Evolutionary conservation across 2,113 vertebrate genomes (phyloP).

Genomic region (Hemichromis elongatus): DNA sequence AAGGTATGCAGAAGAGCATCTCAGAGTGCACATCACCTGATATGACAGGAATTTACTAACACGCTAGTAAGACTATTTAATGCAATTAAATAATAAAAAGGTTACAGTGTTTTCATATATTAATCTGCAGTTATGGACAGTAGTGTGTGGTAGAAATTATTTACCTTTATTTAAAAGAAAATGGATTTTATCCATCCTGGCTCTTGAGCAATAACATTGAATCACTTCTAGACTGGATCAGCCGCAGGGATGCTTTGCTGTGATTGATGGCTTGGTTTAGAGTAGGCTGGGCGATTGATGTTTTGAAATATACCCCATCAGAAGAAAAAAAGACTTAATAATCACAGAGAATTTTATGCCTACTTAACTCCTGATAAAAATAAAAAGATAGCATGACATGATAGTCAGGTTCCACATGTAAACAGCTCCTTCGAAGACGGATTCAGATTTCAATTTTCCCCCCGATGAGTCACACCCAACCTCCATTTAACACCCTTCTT

Average conservation of each 20-base stretch:
- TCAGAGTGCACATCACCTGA: neutral
- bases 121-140: neutral
- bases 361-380: neutral
- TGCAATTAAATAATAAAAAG: neutral
- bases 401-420: neutral
- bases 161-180: neutral
- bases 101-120: neutral
- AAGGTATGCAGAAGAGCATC: neutral
- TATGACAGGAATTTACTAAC: neutral
- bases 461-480: conserved; percentile 7
- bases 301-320: neutral
- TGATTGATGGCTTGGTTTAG: neutral
- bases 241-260: neutral
- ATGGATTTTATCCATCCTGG: neutral
- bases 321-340: neutral
- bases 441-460: neutral
- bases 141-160: neutral
- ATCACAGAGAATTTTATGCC: neutral
- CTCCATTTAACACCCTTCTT: neutral
- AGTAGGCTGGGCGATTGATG: neutral
- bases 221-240: neutral
- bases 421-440: neutral
- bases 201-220: neutral
- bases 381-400: neutral
- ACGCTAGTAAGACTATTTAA: neutral